These are phyloP conservation scores for Lysandra bellargus DNA, from an alignment of 2,888 invertebrate species.

Conservation along the genomic window DNA sequence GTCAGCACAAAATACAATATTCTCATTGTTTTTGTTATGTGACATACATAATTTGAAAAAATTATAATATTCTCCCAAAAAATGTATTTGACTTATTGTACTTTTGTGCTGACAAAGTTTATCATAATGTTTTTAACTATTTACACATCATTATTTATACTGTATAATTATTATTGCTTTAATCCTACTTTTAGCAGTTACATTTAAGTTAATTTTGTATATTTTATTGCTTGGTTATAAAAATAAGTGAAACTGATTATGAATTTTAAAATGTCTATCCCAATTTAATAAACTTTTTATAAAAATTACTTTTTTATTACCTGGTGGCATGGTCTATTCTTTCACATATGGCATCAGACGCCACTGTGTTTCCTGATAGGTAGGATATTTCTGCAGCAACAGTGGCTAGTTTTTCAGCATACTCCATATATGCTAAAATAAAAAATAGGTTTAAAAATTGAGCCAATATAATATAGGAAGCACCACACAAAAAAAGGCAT, in stretches of 20 bases:
- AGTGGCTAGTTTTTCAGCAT: constrained; percentile 78
- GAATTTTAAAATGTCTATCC: constrained; percentile 39
- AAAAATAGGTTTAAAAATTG: not conserved
- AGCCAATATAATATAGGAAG: too few relatives aligned
- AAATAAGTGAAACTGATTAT: constrained; percentile 33
- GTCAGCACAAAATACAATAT: not conserved
- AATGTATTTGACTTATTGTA: not conserved
- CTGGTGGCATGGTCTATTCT: constrained; percentile 73
- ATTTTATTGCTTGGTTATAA: constrained; percentile 29
- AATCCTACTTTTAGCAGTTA: constrained; percentile 39
- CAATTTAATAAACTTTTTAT: constrained; percentile 44
- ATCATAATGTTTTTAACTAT: constrained; percentile 26
- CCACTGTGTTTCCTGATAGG: constrained; percentile 74
- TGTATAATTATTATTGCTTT: constrained; percentile 32
- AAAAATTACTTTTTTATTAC: constrained; percentile 47
- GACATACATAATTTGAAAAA: not conserved
- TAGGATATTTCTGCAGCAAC: constrained; percentile 78
- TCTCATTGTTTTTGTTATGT: not conserved
- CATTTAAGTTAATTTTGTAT: constrained; percentile 31
- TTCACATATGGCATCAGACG: constrained; percentile 78
- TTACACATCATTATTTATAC: constrained; percentile 29
- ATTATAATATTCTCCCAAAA: not conserved
- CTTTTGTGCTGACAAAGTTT: constrained; percentile 1
- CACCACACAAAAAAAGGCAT: too few relatives aligned
- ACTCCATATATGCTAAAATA: constrained; percentile 74